Base-by-base conservation (phyloP, 2,113 vertebrate species). In the Silurus meridionalis region DNA sequence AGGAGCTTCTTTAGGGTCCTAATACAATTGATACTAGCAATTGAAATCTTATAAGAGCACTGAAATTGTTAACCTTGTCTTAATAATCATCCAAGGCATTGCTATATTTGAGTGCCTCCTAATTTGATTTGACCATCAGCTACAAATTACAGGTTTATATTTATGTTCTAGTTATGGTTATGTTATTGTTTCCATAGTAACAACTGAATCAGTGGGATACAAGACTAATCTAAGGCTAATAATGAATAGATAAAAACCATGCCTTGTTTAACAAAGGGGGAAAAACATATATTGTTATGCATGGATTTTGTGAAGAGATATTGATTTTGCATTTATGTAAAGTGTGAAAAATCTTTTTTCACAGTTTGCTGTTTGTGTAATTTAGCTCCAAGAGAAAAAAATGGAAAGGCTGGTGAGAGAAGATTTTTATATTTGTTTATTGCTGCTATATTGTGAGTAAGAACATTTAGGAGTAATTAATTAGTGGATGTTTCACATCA, bases 91-190 rank as follows among this genome's bases (percentile, higher is more conserved):
- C 37, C 37, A 37, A 37, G 37, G 37, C 37, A 37, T 37, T 37
- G 37, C 37, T 37, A 37, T 37, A 37, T 37, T 37, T 37, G 37
- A 37, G 75, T 79, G 77, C 37, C 8, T 28, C 55, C n/a, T 13
- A 52, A 77, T 25, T 77, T 15, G 23, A 55, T 77, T 55, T 53
- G 52, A 55, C 15, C 9, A 8, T 9, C 69, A 77, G 10, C 50
- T 77, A 53, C 72, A 53, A 77, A 77, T 77, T 11, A 60, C 55
- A 55, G 52, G 15, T 80, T 80, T 60, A 80, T 37, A 58, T 37
- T 13, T 60, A 60, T 21, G 14, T 11, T 9, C 50, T 23, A 28
- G 53, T 57, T 78, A 8, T 5, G 25, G 11, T 58, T 50, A 50
- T 23, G 19, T 50, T 50, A 74, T 0, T 11, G 25, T 58, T 79